A percentile compares a stretch with the other conserved stretches of the same genome.
These are phyloP conservation scores for Ursus arctos DNA, from an alignment of 2,113 vertebrate genomes.

Conservation along the genomic window DNA sequence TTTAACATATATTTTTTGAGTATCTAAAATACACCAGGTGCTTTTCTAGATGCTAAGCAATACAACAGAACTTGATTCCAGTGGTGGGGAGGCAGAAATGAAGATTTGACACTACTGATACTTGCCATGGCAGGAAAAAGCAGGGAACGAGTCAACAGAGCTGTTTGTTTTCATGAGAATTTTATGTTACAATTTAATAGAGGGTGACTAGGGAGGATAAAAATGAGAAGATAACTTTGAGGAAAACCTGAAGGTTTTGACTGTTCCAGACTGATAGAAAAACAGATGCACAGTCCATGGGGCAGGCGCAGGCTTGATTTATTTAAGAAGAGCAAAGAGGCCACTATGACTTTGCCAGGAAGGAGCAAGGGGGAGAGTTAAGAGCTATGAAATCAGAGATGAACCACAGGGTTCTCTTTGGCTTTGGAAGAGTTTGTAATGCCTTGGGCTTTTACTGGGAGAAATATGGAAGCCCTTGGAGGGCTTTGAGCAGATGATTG, in stretches of 20 bases:
- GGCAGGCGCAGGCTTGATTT: neutral
- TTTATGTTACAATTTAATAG: neutral
- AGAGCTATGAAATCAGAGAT: neutral
- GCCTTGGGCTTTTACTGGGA: neutral
- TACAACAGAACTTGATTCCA: neutral
- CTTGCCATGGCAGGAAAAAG: neutral
- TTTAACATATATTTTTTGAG: neutral
- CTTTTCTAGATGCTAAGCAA: neutral
- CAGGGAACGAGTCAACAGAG: neutral
- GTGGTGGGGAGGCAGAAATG: neutral
- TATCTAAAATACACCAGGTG: neutral
- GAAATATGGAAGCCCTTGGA: neutral
- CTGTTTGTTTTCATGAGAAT: neutral
- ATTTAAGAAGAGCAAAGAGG: neutral
- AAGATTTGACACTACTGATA: neutral
- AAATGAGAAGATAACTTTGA: neutral
- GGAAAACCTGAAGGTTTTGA: neutral
- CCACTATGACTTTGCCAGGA: neutral
- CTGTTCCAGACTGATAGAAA: neutral
- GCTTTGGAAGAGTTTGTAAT: neutral
- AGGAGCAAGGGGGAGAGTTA: rapidly evolving
- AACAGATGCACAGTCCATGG: neutral
- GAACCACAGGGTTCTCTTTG: neutral
- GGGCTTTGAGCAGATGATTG: neutral
- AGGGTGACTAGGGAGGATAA: neutral